These are phyloP conservation scores for Metellina segmentata DNA, from an alignment of 2,888 invertebrate genomes.

Conservation along the genomic window DNA sequence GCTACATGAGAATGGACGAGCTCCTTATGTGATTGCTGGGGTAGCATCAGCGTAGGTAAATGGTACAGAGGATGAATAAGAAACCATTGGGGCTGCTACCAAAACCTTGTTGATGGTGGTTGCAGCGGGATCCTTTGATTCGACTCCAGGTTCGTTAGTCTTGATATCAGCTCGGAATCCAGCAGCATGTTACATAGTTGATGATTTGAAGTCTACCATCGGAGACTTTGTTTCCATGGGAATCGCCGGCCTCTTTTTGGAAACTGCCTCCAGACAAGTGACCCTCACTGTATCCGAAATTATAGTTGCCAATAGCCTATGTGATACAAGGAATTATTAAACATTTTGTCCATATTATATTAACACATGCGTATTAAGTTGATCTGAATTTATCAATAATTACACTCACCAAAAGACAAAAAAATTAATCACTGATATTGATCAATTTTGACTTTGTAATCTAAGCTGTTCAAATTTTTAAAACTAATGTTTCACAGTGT, in stretches of 20 bases:
- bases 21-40: conserved; percentile 13
- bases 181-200: conserved; percentile 78
- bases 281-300: conserved; percentile 78
- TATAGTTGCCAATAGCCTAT: conserved; percentile 77
- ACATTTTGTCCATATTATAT: neutral
- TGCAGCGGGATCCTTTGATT: conserved; percentile 74
- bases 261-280: conserved; percentile 77
- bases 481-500: too few relatives aligned
- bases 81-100: neutral
- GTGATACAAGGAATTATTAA: neutral
- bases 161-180: conserved; percentile 77
- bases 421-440: too few relatives aligned
- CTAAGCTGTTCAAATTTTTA: too few relatives aligned
- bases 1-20: conserved; percentile 10
- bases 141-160: conserved; percentile 78
- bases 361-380: too few relatives aligned
- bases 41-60: conserved; percentile 19
- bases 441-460: too few relatives aligned
- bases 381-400: too few relatives aligned
- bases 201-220: conserved; percentile 77
- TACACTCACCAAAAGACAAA: too few relatives aligned
- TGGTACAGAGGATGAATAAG: conserved; percentile 3
- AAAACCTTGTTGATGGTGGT: conserved; percentile 76
- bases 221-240: conserved; percentile 73
- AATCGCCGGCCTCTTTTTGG: conserved; percentile 77